Evolutionary conservation across 1,140 invertebrate species (phyloP), one percentile per base, ranked within the genome.

Genomic region (Phymorhynchus buccinoides): DNA sequence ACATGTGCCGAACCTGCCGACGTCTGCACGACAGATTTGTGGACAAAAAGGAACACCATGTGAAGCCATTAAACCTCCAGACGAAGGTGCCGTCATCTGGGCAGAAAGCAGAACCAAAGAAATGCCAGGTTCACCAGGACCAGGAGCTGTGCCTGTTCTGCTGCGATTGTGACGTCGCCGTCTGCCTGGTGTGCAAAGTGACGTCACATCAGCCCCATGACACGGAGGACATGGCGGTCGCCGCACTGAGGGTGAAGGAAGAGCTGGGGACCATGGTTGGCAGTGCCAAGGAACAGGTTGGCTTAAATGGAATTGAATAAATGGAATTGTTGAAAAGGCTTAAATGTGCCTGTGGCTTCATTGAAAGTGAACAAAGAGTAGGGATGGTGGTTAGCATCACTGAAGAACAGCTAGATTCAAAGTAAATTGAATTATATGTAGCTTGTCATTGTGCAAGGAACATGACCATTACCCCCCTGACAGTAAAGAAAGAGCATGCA

Each of bases 141-240:
- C 75, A 78, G 27, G 37, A 41, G 75, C 39, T 78, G 16, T 78
- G 75, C 39, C 14, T 78, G 16, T 37, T 37, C 39, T 78, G 75
- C 75, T n/a, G 3, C 16, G 41, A 78, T 22, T 78, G 75, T 78
- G 75, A 42, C 75, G 41, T 78, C 75, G 42, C 7, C 39, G 42
- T 78, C 75, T 78, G 75, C 39, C 37, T 78, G 75, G 7, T 41
- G 37, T 78, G 75, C 75, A 78, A 78, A 44, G 39, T 78, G 75
- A 78, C 75, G 75, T 78, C 75, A 78, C 75, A 78, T 27, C 37
- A 78, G 75, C 37, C 37, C 12, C 75, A 78, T 39, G 75, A n/a
- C 27, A 78, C 75, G 41, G 75, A 78, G 22, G 75, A 78, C 75
- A 42, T 78, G 75, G 75, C 39, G 7, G 41, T 9, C 0, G 75